Base-by-base conservation (phyloP, 2,113 vertebrate species). In the Phalacrocorax aristotelis region DNA sequence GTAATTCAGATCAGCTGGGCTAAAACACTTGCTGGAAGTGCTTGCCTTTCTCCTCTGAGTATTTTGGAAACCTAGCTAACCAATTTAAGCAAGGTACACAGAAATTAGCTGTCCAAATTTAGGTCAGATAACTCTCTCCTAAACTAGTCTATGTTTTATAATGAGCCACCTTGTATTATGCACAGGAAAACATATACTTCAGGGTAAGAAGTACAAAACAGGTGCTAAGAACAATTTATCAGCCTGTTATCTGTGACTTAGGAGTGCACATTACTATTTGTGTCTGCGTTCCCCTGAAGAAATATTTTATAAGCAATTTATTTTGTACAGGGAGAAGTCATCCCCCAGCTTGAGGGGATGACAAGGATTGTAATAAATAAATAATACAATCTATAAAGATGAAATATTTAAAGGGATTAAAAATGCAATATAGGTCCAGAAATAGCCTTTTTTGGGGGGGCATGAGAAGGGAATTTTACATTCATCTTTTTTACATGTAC, bases 391-490 rank as follows among this genome's bases (percentile, higher is more conserved):
- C 91, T 75, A 74, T 93, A 96, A 97, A 94, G 46, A 88, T 91
- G 81, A 97, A 96, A 96, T 94, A 96, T 95, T 95, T 95, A 94
- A 38, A 86, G 64, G 81, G 66, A 97, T 97, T 97, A 96, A 97
- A 95, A 96, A 91, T 90, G 64, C 55, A 97, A 51, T 96, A 80
- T 78, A 95, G 19, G 66, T 34, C 79, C 55, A 86, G 84, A 94
- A 97, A 95, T 80, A 95, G 66, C 16, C 49, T 76, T 2, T 23
- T 16, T 16, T 10, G 38, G 38, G 38, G 38, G 38, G 11, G 3
- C 38, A 40, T 27, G 30, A 75, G 78, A 66, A 66, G 66, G 78
- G 46, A 90, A 83, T 93, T 94, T 94, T 66, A 34, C 21, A 16
- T 87, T 77, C 89, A 88, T 36, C 10, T 74, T 83, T 92, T 82